Evolutionary conservation across 2,888 invertebrate genomes (phyloP), one percentile per base, ranked within the genome.

Genomic region (Cataglyphis cursor): DNA sequence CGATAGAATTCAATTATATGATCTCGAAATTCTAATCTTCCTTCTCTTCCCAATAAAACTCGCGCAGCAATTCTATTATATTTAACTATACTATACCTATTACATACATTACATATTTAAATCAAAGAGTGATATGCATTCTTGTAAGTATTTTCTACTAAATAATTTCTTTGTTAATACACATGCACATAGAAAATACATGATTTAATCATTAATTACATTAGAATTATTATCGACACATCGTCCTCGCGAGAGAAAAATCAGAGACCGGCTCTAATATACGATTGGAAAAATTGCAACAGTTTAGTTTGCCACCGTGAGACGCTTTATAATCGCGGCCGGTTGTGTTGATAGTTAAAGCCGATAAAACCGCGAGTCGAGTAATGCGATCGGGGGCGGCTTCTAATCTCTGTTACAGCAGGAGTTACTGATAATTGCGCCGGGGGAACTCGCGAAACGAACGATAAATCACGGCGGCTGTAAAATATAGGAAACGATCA

Each of bases 401-500:
- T 88, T 83, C 89, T 90, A 90, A 90, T 90, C 89, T 90, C 90
- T 88, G 75, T 83, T 85, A 83, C 86, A 68, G 86, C 86, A 84
- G 85, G 89, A 84, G 90, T 90, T 88, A 87, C 90, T 90, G 90
- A 90, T 90, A 90, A 90, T 90, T 90, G 90, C 88, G 81, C 78
- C 81, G 85, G 85, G 88, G 86, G 82, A 87, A 89, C 85, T 85
- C 87, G 90, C 88, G 88, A 89, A 90, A 89, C 89, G 91, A 72
- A 86, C 89, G 89, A 92, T 92, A 92, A 92, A 92, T 92, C 92
- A 92, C 88, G 83, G 75, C 59, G 81, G 87, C 87, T 88, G 91
- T 92, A 89, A 92, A 92, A 92, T 92, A 92, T 90, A 92, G 89
- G 92, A 91, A 92, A 87, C 92, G 91, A 92, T 92, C 92, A 89